Evolutionary conservation across 2,113 vertebrate species (phyloP), one percentile per base, ranked within the genome.

Genomic region (Boulengerochromis microlepis): DNA sequence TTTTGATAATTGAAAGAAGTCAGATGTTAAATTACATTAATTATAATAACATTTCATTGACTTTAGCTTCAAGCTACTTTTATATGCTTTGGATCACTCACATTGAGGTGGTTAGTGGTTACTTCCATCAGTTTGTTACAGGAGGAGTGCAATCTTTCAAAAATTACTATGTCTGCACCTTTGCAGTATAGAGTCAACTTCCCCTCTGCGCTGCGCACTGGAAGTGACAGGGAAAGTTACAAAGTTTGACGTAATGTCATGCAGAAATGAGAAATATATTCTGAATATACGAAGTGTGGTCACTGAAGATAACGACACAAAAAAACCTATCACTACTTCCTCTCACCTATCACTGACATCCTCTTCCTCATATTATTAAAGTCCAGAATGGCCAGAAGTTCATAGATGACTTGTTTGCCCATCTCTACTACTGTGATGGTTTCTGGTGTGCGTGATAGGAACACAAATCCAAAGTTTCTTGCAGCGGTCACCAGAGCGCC

Each of bases 381-480:
- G 94, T 99, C 99, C 89, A 99, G 96, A 86, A 99, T 96, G 10
- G 98, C 97, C 86, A 99, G 94, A 6, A 99, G 96, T 26, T 98
- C 93, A 16, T 99, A 99, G 40, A 94, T 89, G 84, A 95, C 96
- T 5, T 92, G 91, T 81, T 64, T 69, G 18, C 97, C 98, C 98
- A 98, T 97, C 95, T 99, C 98, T 10, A 98, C 61, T 0, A 97
- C 53, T 0, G 95, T 97, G 93, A 99, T 97, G 52, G 96, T 97
- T 91, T 98, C 98, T 0, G 98, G 97, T 0, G 98, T 99, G 2
- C 98, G 98, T 64, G 97, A 96, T 19, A 92, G 95, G 85, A 99
- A 99, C 52, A 99, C 98, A 82, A 98, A 99, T 19, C 99, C 99
- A 33, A 99, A 98, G 95, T 98, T 99, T 61, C 98, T 96, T 10